phyloP scores from a whole-genome alignment of 2,888 invertebrate genomes.

The Euplagia quadripunctaria region DNA sequence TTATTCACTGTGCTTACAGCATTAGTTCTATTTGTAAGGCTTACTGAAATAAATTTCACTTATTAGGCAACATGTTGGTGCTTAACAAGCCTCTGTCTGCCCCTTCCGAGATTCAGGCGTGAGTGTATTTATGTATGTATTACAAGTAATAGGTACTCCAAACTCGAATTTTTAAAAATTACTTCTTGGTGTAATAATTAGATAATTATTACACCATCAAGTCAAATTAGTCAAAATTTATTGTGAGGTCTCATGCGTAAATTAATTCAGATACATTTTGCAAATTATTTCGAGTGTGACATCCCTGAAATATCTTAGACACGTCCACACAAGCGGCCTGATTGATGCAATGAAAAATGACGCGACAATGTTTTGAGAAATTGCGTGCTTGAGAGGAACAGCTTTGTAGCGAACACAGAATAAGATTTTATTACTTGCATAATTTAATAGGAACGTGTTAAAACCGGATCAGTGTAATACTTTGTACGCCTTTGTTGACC shows the following conservation, averaged over 20 bases:
- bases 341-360: slow-evolving; percentile 87
- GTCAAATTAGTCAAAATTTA: not conserved
- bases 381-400: slow-evolving; percentile 74
- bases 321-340: slow-evolving; percentile 72
- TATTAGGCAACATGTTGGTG: not conserved
- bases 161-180: not conserved
- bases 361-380: slow-evolving; percentile 86
- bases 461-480: slow-evolving; percentile 72
- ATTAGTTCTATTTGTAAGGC: not conserved
- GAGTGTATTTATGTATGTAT: not conserved
- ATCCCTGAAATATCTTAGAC: slow-evolving; percentile 66
- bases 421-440: slow-evolving; percentile 84
- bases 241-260: not conserved
- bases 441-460: slow-evolving; percentile 74
- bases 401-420: slow-evolving; percentile 72
- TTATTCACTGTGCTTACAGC: not conserved
- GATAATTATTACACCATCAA: not conserved
- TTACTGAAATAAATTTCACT: not conserved
- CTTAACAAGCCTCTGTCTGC: not conserved
- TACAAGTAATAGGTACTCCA: not conserved
- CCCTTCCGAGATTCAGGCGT: not conserved
- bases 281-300: slow-evolving; percentile 51
- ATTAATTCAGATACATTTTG: not conserved
- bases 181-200: not conserved
- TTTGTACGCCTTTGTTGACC: slow-evolving; percentile 67